A percentile compares a stretch with the other conserved stretches of the same genome.
These are phyloP conservation scores for Melanocharis versteri DNA, from an alignment of 2,113 vertebrate genomes.

Conservation along the genomic window DNA sequence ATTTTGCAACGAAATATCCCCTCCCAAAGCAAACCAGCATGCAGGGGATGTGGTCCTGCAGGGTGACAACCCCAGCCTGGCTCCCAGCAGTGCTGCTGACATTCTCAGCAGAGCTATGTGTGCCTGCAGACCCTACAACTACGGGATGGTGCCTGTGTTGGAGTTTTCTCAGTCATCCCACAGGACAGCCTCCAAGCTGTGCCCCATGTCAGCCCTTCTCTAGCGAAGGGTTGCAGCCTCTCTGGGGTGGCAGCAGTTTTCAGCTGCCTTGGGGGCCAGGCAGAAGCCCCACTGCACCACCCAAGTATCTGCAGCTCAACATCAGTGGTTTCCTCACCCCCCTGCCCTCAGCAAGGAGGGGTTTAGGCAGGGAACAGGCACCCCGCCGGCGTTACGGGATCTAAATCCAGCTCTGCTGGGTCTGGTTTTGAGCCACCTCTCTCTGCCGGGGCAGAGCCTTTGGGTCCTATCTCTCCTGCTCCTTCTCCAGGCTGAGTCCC, in stretches of 20 bases:
- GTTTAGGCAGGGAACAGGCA: neutral
- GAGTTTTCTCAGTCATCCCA: neutral
- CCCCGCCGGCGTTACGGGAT: neutral
- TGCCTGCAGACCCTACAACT: neutral
- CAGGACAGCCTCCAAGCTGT: neutral
- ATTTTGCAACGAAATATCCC: neutral
- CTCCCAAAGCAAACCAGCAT: neutral
- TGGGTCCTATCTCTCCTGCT: neutral
- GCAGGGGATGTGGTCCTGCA: neutral
- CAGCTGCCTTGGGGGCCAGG: neutral
- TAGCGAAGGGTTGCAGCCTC: fast-evolving
- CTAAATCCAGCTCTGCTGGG: neutral
- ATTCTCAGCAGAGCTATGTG: neutral
- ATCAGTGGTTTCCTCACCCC: neutral
- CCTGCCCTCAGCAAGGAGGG: neutral
- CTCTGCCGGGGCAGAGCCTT: neutral
- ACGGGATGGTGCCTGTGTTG: neutral
- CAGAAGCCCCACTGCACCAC: neutral
- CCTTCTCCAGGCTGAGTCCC: neutral
- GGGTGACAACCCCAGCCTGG: neutral
- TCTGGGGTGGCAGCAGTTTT: fast-evolving
- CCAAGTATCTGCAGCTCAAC: neutral
- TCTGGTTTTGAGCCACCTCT: neutral
- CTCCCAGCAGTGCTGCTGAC: neutral
- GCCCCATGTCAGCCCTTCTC: neutral